Evolutionary conservation across 2,113 vertebrate species (phyloP), one percentile per base, ranked within the genome.

Genomic region (Hyperoodon ampullatus): DNA sequence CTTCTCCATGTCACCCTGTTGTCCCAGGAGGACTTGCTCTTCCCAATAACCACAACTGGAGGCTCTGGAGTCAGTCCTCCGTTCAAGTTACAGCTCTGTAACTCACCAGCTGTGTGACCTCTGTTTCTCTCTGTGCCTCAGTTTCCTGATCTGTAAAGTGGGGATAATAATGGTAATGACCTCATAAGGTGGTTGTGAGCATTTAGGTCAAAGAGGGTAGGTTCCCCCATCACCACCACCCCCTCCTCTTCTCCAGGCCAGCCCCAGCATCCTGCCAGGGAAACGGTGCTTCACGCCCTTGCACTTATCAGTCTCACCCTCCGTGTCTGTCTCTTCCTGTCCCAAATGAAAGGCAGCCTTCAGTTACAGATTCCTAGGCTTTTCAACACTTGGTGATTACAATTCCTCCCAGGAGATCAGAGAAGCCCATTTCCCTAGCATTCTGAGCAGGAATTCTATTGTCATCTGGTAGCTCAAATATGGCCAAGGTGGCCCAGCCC

Each of bases 371-470:
- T 85, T 95, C 95, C 92, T 83, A 63, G 89, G 78, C 95, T 97
- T 98, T 97, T 97, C 93, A 95, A 94, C 96, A 94, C 89, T 83
- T 91, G 83, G 58, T 97, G 83, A 98, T 97, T 97, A 93, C 93
- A 95, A 84, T 97, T 97, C 97, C 97, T 98, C 96, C 97, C 96
- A 95, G 65, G 96, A 97, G 97, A 96, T 97, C 96, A 97, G 95
- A 97, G 96, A 97, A 96, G 80, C 60, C 87, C 93, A 97, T 95
- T 98, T 98, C 96, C 96, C 92, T 92, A 86, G 82, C 96, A 97
- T 95, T 88, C 88, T 87, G 94, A 94, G 96, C 81, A 97, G 96
- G 96, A 97, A 98, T 97, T 95, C 97, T 92, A 97, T 98, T 97
- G 97, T 98, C 89, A 94, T 94, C 95, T 42, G 19, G 60, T 91